Conservation (phyloP, 2,113 vertebrate genomes). For the Coturnix japonica region DNA sequence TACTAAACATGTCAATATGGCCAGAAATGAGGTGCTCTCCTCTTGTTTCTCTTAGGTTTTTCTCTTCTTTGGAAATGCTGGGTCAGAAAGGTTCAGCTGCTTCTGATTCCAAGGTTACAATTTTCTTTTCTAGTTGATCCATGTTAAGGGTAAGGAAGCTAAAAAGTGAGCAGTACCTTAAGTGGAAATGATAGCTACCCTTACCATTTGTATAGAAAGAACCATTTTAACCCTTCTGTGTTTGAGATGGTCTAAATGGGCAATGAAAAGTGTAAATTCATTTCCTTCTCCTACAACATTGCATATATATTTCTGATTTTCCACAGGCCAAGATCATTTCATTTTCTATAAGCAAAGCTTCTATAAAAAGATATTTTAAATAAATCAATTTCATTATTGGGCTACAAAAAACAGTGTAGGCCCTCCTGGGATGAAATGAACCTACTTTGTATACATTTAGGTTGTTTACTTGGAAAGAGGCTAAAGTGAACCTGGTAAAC, state of each 20-base stretch:
- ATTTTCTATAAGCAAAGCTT: background rate
- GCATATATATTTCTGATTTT: background rate
- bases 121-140: background rate
- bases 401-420: background rate
- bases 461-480: background rate
- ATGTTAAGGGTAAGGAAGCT: background rate
- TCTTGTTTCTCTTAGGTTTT: background rate
- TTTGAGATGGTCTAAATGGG: background rate
- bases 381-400: background rate
- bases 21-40: background rate
- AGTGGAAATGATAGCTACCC: background rate
- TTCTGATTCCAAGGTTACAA: background rate
- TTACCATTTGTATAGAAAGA: background rate
- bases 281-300: background rate
- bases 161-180: background rate
- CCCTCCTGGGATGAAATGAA: background rate
- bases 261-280: background rate
- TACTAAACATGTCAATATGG: background rate
- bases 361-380: background rate
- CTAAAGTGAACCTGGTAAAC: background rate
- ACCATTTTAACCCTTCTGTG: background rate
- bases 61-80: background rate
- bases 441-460: background rate
- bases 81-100: constrained; percentile 7
- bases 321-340: background rate